These are phyloP conservation scores for Hippoglossus hippoglossus DNA, from an alignment of 2,797 vertebrate genomes.

Conservation along the genomic window DNA sequence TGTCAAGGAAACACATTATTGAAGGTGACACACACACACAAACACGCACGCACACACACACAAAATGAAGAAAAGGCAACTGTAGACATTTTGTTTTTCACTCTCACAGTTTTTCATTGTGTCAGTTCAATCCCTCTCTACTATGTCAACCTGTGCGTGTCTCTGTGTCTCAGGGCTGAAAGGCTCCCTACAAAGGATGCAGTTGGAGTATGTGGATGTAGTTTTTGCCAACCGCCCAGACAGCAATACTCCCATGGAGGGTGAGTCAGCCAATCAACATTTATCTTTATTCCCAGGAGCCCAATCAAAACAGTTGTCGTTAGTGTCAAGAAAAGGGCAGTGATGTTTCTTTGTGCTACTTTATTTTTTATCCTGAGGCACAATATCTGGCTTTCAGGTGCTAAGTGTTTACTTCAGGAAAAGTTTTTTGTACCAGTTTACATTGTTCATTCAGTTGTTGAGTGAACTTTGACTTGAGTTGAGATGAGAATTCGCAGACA, in stretches of 20 bases:
- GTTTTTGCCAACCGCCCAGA: slow-evolving; percentile 97
- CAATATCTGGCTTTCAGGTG: too few relatives aligned
- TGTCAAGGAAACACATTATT: slow-evolving; percentile 96
- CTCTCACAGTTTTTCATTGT: not conserved
- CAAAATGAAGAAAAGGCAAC: not conserved
- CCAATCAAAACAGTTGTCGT: not conserved
- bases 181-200: slow-evolving; percentile 95
- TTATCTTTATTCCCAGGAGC: not conserved
- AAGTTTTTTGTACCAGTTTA: too few relatives aligned
- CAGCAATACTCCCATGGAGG: slow-evolving; percentile 98
- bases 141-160: not conserved
- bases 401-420: too few relatives aligned
- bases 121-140: not conserved
- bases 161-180: slow-evolving; percentile 87
- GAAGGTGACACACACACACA: slow-evolving; percentile 84
- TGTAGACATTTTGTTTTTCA: not conserved
- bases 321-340: not conserved
- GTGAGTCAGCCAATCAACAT: slow-evolving; percentile 80
- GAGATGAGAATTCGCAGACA: too few relatives aligned
- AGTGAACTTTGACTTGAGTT: too few relatives aligned
- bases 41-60: too few relatives aligned
- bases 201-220: slow-evolving; percentile 96
- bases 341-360: not conserved
- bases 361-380: not conserved
- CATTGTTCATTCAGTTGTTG: too few relatives aligned